phyloP scores from a whole-genome alignment of 2,888 invertebrate species.

The Torymus texanus region DNA sequence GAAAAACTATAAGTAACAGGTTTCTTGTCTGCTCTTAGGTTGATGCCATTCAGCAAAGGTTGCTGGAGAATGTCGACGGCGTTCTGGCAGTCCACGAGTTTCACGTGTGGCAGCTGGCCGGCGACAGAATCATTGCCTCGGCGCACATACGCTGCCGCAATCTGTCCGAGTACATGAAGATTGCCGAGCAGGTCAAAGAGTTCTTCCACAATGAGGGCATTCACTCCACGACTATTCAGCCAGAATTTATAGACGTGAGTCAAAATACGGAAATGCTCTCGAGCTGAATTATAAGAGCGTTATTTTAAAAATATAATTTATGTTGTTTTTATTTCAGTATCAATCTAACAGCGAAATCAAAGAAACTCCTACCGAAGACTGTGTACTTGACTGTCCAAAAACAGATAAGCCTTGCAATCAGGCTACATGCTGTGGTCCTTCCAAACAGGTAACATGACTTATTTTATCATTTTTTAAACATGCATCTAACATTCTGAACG shows the following conservation, averaged over 20 bases:
- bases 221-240: constrained; percentile 98
- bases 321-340: constrained; percentile 68
- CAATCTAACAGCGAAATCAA: constrained; percentile 75
- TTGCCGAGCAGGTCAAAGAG: constrained; percentile 96
- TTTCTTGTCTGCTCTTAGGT: constrained; percentile 77
- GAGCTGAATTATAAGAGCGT: no score
- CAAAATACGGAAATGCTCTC: neutral
- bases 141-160: constrained; percentile 97
- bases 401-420: constrained; percentile 88
- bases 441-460: constrained; percentile 80
- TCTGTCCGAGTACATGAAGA: constrained; percentile 96
- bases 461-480: neutral
- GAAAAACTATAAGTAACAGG: neutral
- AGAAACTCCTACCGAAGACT: constrained; percentile 79
- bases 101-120: constrained; percentile 98
- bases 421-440: constrained; percentile 91
- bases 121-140: constrained; percentile 96
- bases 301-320: no score
- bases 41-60: constrained; percentile 91
- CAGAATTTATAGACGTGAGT: constrained; percentile 93
- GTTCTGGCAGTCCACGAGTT: constrained; percentile 98
- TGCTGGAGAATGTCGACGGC: constrained; percentile 93
- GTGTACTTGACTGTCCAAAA: constrained; percentile 91
- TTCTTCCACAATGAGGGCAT: constrained; percentile 99
- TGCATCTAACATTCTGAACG: no score